phyloP scores from a whole-genome alignment of 2,113 vertebrate species.

The Circaetus cinerascens region DNA sequence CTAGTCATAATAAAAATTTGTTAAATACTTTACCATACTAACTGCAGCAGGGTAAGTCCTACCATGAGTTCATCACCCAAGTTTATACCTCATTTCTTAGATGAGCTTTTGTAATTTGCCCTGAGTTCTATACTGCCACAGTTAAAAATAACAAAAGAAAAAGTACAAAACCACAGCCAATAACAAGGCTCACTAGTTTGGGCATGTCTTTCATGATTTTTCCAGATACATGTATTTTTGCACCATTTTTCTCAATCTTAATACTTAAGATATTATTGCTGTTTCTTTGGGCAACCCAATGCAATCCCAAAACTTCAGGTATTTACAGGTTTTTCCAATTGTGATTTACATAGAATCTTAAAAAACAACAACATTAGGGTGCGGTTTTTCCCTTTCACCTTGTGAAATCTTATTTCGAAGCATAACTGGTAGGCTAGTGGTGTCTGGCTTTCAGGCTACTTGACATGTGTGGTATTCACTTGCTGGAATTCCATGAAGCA shows the following conservation, averaged over 20 bases:
- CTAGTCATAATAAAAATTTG: not conserved
- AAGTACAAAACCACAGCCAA: not conserved
- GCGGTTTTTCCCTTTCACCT: not conserved
- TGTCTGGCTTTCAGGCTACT: not conserved
- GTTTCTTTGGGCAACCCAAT: not conserved
- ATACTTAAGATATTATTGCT: not conserved
- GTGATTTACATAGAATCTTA: not conserved
- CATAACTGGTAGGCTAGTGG: not conserved
- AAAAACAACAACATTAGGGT: not conserved
- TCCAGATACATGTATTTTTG: not conserved
- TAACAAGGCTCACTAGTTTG: not conserved
- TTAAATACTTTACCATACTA: not conserved
- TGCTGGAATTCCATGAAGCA: not conserved
- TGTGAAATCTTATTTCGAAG: not conserved
- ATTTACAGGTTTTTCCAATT: not conserved
- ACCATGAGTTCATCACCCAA: not conserved
- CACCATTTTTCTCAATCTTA: not conserved
- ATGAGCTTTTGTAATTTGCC: not conserved
- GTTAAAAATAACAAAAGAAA: not conserved
- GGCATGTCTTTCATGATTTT: not conserved
- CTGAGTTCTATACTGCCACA: not conserved
- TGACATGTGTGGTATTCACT: not conserved
- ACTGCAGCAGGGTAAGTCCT: not conserved
- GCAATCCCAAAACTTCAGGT: not conserved
- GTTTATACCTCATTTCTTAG: not conserved